Conservation (phyloP, 2,888 invertebrate species). For the Polylopha cassiicola region DNA sequence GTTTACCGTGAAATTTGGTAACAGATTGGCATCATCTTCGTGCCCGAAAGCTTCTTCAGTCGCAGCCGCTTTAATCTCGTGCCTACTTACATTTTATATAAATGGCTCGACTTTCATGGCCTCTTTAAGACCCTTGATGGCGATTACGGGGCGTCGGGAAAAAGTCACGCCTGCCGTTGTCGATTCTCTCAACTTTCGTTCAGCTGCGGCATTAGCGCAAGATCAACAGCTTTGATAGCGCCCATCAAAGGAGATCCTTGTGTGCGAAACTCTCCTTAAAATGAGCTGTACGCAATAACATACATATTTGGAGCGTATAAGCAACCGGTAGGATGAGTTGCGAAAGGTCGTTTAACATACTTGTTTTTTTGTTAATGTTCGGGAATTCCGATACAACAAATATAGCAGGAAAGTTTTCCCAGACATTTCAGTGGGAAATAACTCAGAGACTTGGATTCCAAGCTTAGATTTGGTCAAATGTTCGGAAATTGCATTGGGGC, state of each 20-base stretch:
- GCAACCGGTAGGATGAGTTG: conserved; percentile 5
- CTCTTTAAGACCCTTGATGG: conserved; percentile 20
- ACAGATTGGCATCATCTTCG: conserved; percentile 10
- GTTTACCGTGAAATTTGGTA: conserved; percentile 2
- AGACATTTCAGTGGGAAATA: conserved; percentile 19
- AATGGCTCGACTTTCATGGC: conserved; percentile 21
- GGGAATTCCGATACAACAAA: conserved; percentile 2
- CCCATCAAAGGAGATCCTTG: conserved; percentile 23
- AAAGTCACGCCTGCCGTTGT: conserved; percentile 23
- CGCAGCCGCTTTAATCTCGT: conserved; percentile 18
- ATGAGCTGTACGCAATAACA: conserved; percentile 32
- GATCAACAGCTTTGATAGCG: conserved; percentile 25
- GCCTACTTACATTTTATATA: conserved; percentile 20
- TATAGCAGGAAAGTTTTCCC: conserved; percentile 12
- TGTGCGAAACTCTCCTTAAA: conserved; percentile 27
- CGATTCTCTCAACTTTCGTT: conserved; percentile 22
- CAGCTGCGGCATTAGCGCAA: conserved; percentile 23
- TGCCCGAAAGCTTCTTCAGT: conserved; percentile 10
- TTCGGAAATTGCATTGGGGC: conserved; percentile 47
- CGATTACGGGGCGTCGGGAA: conserved; percentile 22
- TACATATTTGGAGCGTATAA: conserved; percentile 8
- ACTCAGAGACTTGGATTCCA: conserved; percentile 27
- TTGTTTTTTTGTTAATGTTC: conserved; percentile 4
- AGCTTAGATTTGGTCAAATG: conserved; percentile 27
- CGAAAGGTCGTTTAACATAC: conserved; percentile 7